phyloP scores from a whole-genome alignment of 2,888 invertebrate species.

The Zhuqinia jingwanae region DNA sequence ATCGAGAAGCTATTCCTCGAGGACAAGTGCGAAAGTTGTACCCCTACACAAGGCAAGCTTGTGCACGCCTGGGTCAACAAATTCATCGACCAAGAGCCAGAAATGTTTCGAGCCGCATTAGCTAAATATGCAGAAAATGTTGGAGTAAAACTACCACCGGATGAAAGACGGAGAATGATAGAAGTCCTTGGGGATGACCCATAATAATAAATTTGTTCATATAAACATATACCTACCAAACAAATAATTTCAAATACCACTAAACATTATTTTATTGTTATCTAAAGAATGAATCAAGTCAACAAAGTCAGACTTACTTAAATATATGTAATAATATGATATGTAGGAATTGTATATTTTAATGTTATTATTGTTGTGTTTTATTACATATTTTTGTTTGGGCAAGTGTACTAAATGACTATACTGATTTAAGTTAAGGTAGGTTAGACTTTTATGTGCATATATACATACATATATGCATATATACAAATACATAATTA shows the following conservation, averaged over 20 bases:
- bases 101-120: constrained; percentile 70
- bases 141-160: constrained; percentile 66
- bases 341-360: background rate
- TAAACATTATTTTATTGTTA: background rate
- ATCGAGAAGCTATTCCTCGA: constrained; percentile 72
- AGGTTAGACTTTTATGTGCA: too few species aligned
- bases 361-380: too few species aligned
- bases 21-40: constrained; percentile 68
- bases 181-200: constrained; percentile 68
- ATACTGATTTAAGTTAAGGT: too few species aligned
- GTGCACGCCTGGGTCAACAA: constrained; percentile 70
- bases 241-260: background rate
- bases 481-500: too few species aligned
- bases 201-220: constrained; percentile 6
- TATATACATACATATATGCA: too few species aligned
- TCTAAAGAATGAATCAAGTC: constrained; percentile 19
- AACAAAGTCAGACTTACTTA: constrained; percentile 29
- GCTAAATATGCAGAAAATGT: constrained; percentile 75
- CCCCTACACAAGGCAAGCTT: constrained; percentile 62
- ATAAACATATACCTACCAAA: constrained; percentile 9
- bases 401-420: too few species aligned
- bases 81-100: constrained; percentile 69
- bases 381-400: too few species aligned
- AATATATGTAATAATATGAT: background rate
- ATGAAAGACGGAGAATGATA: constrained; percentile 70